Base-by-base conservation (phyloP, 2,113 vertebrate species). In the Brienomyrus brachyistius region DNA sequence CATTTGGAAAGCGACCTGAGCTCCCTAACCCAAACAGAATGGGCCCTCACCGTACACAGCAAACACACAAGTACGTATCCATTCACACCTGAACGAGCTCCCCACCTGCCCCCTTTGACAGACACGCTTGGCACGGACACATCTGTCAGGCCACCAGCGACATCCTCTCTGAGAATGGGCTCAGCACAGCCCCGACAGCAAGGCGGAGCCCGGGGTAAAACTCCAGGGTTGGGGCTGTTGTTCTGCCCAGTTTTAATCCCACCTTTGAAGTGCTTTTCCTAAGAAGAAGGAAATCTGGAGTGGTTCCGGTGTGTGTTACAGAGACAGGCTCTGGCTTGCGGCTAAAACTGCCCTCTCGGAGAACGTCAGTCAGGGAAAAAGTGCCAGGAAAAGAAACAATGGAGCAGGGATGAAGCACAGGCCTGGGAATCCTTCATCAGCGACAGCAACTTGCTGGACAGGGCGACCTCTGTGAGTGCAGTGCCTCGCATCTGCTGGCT, bases 351-450 rank as follows among this genome's bases (percentile, higher is more conserved):
- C 7, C 93, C 91, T 93, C 92, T 94, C 92, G 90, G 93, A 94
- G 91, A 94, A 93, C 92, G 93, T 94, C 95, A 94, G 94, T 94
- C 94, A 94, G 91, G 17, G 11, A 51, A 13, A 51, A 31, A 51
- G 2, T 35, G 43, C 51, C 92, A 92, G 93, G 91, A 92, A 93
- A 91, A 92, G 90, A 90, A 91, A 87, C 74, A 21, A 56, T 13
- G 47, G 92, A 92, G 92, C 91, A 94, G 93, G 92, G 94, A 94
- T 93, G 91, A 91, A 92, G 91, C 93, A 93, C 93, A 93, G 93
- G 91, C 90, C 92, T 92, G 94, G 94, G 92, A 93, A 93, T 93
- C 95, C 94, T 94, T 93, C 90, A 93, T 95, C 94, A 94, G 91
- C 93, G 94, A 94, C 93, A 93, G 94, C 91, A 93, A 92, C 92